A percentile compares a stretch with the other conserved stretches of the same genome.
Evolutionary conservation across 2,888 invertebrate genomes (phyloP).

Genomic region (Watsonalla binaria): DNA sequence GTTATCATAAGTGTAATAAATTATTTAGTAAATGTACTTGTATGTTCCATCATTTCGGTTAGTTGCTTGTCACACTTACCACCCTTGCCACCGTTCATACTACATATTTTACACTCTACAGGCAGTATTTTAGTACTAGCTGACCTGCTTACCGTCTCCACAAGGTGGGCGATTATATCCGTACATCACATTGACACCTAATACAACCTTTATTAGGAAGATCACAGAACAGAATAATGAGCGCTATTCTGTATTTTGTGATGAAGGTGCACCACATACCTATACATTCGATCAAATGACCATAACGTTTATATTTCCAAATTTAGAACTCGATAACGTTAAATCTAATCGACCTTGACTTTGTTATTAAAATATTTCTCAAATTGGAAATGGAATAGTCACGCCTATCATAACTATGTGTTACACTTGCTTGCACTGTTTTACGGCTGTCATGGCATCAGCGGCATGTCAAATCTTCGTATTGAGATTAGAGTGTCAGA

Average conservation of each 20-base stretch:
- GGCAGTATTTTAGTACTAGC: too few relatives aligned
- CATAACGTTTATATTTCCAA: too few relatives aligned
- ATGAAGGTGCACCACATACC: too few relatives aligned
- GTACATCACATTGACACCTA: too few relatives aligned
- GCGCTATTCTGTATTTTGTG: too few relatives aligned
- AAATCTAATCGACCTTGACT: constrained; percentile 51
- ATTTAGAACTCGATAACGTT: constrained; percentile 14
- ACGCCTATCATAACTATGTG: constrained; percentile 33
- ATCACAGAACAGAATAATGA: too few relatives aligned
- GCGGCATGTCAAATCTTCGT: constrained; percentile 30
- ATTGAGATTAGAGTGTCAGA: constrained; percentile 54
- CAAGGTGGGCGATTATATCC: too few relatives aligned
- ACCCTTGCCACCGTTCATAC: too few relatives aligned
- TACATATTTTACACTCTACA: too few relatives aligned
- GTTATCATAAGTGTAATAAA: neutral
- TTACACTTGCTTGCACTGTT: constrained; percentile 24
- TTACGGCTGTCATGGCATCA: constrained; percentile 46
- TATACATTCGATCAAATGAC: too few relatives aligned
- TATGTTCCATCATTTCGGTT: neutral
- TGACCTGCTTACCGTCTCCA: too few relatives aligned
- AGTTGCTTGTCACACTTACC: neutral
- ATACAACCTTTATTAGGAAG: too few relatives aligned
- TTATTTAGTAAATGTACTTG: neutral
- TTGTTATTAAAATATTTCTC: constrained; percentile 41
- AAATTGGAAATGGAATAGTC: constrained; percentile 54